Percentiles rank a stretch among this genome's conserved stretches.
Evolutionary conservation across 2,113 vertebrate genomes (phyloP).

Genomic region (Mastomys coucha): DNA sequence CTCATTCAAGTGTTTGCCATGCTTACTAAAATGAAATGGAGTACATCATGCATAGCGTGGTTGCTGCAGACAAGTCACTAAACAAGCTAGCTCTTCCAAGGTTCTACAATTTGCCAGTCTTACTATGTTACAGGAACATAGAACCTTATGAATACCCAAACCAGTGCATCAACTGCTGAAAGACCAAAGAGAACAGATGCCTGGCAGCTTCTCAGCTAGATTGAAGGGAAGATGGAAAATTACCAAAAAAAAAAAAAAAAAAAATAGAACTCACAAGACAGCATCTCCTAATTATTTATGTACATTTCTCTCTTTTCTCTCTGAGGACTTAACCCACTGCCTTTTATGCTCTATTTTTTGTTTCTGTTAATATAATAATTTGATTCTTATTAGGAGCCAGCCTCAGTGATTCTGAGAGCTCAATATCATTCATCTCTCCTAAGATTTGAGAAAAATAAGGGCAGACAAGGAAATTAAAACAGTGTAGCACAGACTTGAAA

Average conservation of each 20-base stretch:
- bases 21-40: not conserved
- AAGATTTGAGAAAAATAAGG: slow-evolving; percentile 21
- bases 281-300: slow-evolving; percentile 9
- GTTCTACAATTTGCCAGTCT: not conserved
- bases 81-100: not conserved
- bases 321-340: not conserved
- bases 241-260: slow-evolving; percentile 2
- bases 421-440: slow-evolving; percentile 8
- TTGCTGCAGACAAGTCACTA: not conserved
- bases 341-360: not conserved
- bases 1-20: not conserved
- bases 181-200: not conserved
- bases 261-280: not conserved
- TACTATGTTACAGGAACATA: not conserved
- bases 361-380: slow-evolving; percentile 12
- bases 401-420: slow-evolving; percentile 14
- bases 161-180: not conserved
- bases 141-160: not conserved
- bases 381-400: not conserved
- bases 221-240: not conserved
- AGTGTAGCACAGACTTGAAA: not conserved
- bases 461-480: slow-evolving; percentile 22
- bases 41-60: not conserved
- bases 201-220: not conserved
- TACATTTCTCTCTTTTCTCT: not conserved